Evolutionary conservation across 2,113 vertebrate species (phyloP), one percentile per base, ranked within the genome.

Genomic region (Embiotoca jacksoni): DNA sequence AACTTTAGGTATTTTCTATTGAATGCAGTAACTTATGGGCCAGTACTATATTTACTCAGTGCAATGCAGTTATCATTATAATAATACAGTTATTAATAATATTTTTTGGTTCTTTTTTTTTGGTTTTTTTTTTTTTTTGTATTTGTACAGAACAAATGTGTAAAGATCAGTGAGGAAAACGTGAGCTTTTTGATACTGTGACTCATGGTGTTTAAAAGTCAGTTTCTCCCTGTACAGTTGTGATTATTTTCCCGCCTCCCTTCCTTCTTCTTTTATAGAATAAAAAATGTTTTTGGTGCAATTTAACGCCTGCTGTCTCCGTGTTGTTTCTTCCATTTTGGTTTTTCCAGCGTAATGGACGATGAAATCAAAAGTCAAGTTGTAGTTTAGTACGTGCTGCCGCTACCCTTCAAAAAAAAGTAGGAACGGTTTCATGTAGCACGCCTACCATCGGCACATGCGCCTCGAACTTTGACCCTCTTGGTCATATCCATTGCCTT

Each of bases 101-200:
- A 82, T 79, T 54, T 41, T 86, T 63, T 82, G 2, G 50, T 61
- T 46, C 13, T 44, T 52, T 91, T 73, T 80, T 78, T 54, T 53
- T 86, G 59, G 80, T 4, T 59, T 63, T 46, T 75, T 16, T 86
- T 62, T 89, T 72, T 80, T 93, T 94, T 95, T 95, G 90, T 93
- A 94, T 95, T 94, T 95, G 94, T 95, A 94, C 93, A 95, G 94
- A 95, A 94, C 92, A 94, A 94, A 93, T 91, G 91, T 95, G 92
- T 95, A 94, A 95, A 94, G 92, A 93, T 93, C 90, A 92, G 91
- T 73, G 90, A 91, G 94, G 94, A 94, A 92, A 91, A 92, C 87
- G 74, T 84, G 80, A 92, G 87, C 90, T 94, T 95, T 95, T 95
- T 95, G 94, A 95, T 95, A 95, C 94, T 95, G 94, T 95, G 93